phyloP scores from a whole-genome alignment of 2,888 invertebrate genomes.

The Tigriopus californicus region DNA sequence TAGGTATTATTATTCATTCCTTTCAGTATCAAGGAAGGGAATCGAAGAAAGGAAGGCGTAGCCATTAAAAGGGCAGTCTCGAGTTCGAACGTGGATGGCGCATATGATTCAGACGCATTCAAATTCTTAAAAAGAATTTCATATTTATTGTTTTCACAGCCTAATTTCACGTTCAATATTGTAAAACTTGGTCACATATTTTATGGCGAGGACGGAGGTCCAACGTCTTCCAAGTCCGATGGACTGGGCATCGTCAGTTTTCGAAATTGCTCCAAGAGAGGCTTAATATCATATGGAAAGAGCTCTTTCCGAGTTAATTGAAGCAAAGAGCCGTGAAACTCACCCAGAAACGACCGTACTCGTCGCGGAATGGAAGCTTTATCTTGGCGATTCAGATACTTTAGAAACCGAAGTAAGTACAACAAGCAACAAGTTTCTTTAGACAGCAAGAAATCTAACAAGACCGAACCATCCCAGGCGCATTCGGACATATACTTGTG shows the following conservation, averaged over 20 bases:
- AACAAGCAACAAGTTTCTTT: conserved; percentile 76
- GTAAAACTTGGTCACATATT: too few species aligned
- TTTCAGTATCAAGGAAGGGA: too few species aligned
- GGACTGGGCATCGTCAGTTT: conserved; percentile 22
- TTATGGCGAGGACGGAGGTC: too few species aligned
- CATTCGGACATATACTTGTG: conserved; percentile 66
- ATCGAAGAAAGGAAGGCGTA: too few species aligned
- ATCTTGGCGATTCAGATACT: conserved; percentile 42
- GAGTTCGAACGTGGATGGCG: too few species aligned
- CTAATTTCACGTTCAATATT: too few species aligned
- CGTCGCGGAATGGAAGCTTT: neutral
- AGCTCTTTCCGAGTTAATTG: conserved; percentile 59
- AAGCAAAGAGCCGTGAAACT: conserved; percentile 57
- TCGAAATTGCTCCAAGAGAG: conserved; percentile 59
- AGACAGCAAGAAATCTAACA: conserved; percentile 65
- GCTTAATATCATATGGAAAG: conserved; percentile 77
- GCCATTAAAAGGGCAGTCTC: too few species aligned
- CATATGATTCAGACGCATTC: too few species aligned
- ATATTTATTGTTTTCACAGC: too few species aligned
- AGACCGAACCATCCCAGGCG: conserved; percentile 55
- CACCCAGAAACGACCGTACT: conserved; percentile 61
- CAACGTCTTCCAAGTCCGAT: too few species aligned
- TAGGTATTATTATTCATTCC: too few species aligned
- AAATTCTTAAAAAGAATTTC: too few species aligned
- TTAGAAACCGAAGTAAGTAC: conserved; percentile 61